Percentiles rank a stretch among this genome's conserved stretches.
These are phyloP conservation scores for Willisornis vidua DNA, from an alignment of 2,113 vertebrate genomes.

Conservation along the genomic window DNA sequence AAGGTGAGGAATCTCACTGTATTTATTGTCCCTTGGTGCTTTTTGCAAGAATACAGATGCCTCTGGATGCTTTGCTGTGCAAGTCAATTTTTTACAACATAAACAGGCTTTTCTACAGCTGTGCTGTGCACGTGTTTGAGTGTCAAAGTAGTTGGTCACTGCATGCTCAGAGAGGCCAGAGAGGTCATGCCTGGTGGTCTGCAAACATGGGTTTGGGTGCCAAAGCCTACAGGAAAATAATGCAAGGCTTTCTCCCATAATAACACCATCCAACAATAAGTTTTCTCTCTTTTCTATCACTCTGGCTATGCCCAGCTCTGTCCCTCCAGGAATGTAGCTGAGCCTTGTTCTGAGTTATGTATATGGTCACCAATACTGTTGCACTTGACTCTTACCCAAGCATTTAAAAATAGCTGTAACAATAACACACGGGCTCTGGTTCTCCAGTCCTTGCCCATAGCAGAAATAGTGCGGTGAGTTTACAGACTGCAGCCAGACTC, in stretches of 20 bases:
- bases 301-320: not conserved
- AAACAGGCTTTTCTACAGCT: not conserved
- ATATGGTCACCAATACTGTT: not conserved
- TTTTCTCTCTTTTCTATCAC: not conserved
- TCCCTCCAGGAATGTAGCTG: not conserved
- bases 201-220: not conserved
- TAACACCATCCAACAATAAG: not conserved
- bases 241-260: not conserved
- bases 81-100: not conserved
- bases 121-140: not conserved
- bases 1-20: conserved; percentile 48
- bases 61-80: not conserved
- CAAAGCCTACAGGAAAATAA: not conserved
- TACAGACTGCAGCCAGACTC: not conserved
- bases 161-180: not conserved
- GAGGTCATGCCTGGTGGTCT: not conserved
- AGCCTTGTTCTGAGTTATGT: not conserved
- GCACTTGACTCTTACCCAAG: not conserved
- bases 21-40: not conserved
- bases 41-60: conserved; percentile 11
- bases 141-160: not conserved
- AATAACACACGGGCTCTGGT: not conserved
- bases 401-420: conserved; percentile 46
- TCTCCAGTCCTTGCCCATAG: not conserved
- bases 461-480: not conserved